phyloP scores from a whole-genome alignment of 2,797 vertebrate species.

The Furcifer pardalis region DNA sequence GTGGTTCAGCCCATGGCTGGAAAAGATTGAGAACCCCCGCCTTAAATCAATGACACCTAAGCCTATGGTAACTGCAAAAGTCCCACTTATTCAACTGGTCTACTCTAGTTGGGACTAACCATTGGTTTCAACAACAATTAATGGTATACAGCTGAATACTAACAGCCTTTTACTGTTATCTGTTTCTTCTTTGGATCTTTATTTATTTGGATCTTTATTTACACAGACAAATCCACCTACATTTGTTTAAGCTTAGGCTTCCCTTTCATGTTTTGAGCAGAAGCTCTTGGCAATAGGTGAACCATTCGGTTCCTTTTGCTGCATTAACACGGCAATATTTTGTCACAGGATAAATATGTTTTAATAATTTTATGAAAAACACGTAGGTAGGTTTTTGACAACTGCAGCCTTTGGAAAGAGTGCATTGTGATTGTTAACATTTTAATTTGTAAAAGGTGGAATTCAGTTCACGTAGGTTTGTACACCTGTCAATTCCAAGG shows the following conservation, averaged over 20 bases:
- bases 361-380: conserved; percentile 12
- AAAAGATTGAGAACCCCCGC: too few relatives aligned
- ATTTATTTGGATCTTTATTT: neutral
- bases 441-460: conserved; percentile 21
- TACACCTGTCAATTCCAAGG: conserved; percentile 11
- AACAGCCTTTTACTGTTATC: neutral
- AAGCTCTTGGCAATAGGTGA: neutral
- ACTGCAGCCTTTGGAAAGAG: neutral
- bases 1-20: too few relatives aligned
- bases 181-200: neutral
- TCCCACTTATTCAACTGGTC: too few relatives aligned
- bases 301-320: neutral
- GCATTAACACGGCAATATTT: neutral
- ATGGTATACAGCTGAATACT: neutral
- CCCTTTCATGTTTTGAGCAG: neutral
- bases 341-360: conserved; percentile 4
- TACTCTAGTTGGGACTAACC: too few relatives aligned
- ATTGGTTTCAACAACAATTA: too few relatives aligned
- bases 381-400: conserved; percentile 17
- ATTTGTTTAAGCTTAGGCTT: neutral
- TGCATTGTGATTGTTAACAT: neutral
- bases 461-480: neutral
- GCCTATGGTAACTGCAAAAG: too few relatives aligned
- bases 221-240: neutral
- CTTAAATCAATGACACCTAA: too few relatives aligned